phyloP scores from a whole-genome alignment of 2,888 invertebrate species.

The Podotricha telesiphe region DNA sequence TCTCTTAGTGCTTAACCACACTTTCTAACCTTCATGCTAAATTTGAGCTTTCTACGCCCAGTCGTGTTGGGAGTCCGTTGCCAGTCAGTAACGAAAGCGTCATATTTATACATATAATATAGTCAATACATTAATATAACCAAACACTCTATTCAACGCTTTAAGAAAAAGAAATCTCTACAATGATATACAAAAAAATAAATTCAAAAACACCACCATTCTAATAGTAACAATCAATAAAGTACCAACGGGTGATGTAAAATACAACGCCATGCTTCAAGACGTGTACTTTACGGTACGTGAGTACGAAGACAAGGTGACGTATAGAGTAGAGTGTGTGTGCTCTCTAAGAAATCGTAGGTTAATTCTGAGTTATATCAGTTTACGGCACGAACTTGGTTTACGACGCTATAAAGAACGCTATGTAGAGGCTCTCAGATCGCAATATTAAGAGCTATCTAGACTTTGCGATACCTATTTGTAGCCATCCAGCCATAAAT shows the following conservation, averaged over 20 bases:
- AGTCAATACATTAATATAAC: too few relatives aligned
- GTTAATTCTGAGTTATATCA: slow-evolving; percentile 73
- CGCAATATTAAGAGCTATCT: slow-evolving; percentile 69
- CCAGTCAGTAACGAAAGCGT: too few relatives aligned
- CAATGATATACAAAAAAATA: background rate
- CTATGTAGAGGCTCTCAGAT: slow-evolving; percentile 66
- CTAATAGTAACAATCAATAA: slow-evolving; percentile 30
- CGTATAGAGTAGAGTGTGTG: slow-evolving; percentile 30
- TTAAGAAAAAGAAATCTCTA: background rate
- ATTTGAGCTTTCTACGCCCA: too few relatives aligned
- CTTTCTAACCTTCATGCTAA: too few relatives aligned
- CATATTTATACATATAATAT: too few relatives aligned
- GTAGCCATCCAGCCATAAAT: slow-evolving; percentile 71
- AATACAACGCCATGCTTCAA: slow-evolving; percentile 21
- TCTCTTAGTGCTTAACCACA: too few relatives aligned
- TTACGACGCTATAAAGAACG: slow-evolving; percentile 75
- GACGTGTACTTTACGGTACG: slow-evolving; percentile 34
- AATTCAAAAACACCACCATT: slow-evolving; percentile 9
- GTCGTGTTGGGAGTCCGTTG: background rate
- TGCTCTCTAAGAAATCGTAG: slow-evolving; percentile 38
- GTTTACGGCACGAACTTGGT: slow-evolving; percentile 70
- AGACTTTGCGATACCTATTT: slow-evolving; percentile 60
- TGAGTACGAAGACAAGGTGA: slow-evolving; percentile 33
- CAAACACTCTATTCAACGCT: too few relatives aligned
- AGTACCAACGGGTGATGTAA: slow-evolving; percentile 33